Percentiles rank a stretch among this genome's conserved stretches.
Evolutionary conservation across 1,140 invertebrate species (phyloP).

Genomic region (Dreissena rostriformis): DNA sequence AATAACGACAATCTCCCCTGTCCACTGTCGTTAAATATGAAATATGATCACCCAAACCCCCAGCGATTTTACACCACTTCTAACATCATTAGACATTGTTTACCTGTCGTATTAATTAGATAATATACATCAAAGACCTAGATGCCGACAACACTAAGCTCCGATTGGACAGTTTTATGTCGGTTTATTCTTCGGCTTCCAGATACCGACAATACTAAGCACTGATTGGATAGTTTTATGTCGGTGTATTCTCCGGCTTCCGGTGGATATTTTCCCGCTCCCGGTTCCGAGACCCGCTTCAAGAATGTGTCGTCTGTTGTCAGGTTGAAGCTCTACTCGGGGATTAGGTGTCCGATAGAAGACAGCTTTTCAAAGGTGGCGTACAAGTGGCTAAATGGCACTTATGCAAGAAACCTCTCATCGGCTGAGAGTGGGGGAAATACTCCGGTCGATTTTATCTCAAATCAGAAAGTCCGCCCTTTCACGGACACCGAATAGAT

Average conservation of each 20-base stretch:
- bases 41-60: no score
- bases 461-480: not conserved
- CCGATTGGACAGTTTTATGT: conserved; percentile 36
- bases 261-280: not conserved
- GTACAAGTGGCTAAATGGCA: conserved; percentile 8
- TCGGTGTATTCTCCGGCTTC: not conserved
- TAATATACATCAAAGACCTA: conserved; percentile 42
- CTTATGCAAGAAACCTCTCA: conserved; percentile 16
- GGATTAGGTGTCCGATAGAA: conserved; percentile 1
- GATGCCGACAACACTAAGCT: conserved; percentile 7
- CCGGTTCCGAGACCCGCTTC: not conserved
- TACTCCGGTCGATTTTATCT: not conserved
- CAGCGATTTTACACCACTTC: not conserved
- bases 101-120: conserved; percentile 53
- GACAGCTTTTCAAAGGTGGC: conserved; percentile 16
- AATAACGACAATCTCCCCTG: conserved; percentile 10
- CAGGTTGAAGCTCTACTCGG: conserved; percentile 30
- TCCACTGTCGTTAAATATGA: not conserved
- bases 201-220: not conserved
- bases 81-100: conserved; percentile 35
- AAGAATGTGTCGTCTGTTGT: conserved; percentile 22
- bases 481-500: not conserved
- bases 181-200: not conserved
- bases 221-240: conserved; percentile 37
- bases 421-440: no score